Evolutionary conservation across 1,140 invertebrate species (phyloP).

Genomic region (Lysiphlebus fabarum): DNA sequence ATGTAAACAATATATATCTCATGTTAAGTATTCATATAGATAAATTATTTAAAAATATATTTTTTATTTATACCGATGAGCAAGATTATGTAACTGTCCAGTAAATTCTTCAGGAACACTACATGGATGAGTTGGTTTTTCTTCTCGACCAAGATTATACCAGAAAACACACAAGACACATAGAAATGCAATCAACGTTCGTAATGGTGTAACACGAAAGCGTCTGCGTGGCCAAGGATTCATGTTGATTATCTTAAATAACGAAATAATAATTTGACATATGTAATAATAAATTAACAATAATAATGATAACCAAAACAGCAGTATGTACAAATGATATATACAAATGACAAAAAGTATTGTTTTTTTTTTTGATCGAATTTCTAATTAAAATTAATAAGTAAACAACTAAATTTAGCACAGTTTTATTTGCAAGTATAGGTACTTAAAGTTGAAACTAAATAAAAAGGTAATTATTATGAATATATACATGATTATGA

Average conservation of each 20-base stretch:
- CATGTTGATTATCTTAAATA: slow-evolving; percentile 37
- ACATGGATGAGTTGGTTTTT: slow-evolving; percentile 37
- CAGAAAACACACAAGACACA: slow-evolving; percentile 39
- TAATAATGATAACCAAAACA: slow-evolving; percentile 10
- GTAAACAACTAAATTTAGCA: neutral
- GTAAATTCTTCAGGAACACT: slow-evolving; percentile 44
- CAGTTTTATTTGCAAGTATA: neutral
- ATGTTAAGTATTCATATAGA: neutral
- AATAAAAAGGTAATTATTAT: too few species aligned
- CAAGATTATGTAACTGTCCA: slow-evolving; percentile 40
- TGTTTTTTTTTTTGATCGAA: too few species aligned
- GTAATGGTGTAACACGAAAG: slow-evolving; percentile 42
- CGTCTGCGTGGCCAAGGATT: slow-evolving; percentile 41
- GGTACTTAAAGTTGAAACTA: too few species aligned
- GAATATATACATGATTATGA: too few species aligned
- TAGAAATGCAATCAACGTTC: slow-evolving; percentile 36
- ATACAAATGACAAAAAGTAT: too few species aligned
- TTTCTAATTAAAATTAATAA: neutral
- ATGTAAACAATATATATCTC: neutral
- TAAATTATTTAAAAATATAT: too few species aligned
- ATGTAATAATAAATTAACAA: neutral
- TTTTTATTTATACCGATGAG: slow-evolving; percentile 33
- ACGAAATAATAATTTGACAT: neutral
- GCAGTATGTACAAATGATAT: neutral
- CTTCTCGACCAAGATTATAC: slow-evolving; percentile 41